These are phyloP conservation scores for Lasioglossum vierecki DNA, from an alignment of 2,888 invertebrate species.

Conservation along the genomic window DNA sequence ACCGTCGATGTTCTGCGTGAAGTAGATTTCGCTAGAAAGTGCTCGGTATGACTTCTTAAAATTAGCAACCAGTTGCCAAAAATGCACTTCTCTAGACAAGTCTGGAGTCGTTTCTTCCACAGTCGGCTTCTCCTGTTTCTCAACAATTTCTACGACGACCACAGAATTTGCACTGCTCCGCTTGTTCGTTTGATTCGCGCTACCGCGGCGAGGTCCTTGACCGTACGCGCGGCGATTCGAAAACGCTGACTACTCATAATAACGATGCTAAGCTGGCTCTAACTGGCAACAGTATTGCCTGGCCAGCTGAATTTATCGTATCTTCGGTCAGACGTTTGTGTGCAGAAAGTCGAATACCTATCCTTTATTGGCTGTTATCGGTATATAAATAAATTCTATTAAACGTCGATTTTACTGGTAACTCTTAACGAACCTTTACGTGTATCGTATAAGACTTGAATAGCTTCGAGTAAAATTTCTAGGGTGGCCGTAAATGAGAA, in stretches of 20 bases:
- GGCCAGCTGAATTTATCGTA: conserved; percentile 20
- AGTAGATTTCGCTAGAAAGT: not conserved
- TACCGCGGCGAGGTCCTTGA: conserved; percentile 68
- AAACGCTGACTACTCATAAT: conserved; percentile 69
- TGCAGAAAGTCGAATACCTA: not conserved
- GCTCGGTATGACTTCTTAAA: not conserved
- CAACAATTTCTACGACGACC: conserved; percentile 41
- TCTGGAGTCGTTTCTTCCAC: not conserved
- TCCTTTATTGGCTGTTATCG: conserved; percentile 30
- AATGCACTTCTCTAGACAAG: not conserved
- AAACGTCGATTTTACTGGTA: not conserved
- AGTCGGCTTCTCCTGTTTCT: not conserved
- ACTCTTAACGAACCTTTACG: not conserved
- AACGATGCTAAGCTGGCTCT: conserved; percentile 43
- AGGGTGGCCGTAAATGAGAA: not conserved
- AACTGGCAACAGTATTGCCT: conserved; percentile 32
- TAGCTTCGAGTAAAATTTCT: not conserved
- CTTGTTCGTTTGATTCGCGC: conserved; percentile 41
- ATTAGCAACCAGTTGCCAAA: not conserved
- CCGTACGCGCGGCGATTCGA: conserved; percentile 55
- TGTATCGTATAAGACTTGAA: not conserved
- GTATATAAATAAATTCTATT: not conserved
- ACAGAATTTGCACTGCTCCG: conserved; percentile 49
- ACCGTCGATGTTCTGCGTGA: not conserved
- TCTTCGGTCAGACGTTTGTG: not conserved